A percentile compares a stretch with the other conserved stretches of the same genome.
Evolutionary conservation across 2,888 invertebrate species (phyloP).

Genomic region (Amphimallon solstitiale): DNA sequence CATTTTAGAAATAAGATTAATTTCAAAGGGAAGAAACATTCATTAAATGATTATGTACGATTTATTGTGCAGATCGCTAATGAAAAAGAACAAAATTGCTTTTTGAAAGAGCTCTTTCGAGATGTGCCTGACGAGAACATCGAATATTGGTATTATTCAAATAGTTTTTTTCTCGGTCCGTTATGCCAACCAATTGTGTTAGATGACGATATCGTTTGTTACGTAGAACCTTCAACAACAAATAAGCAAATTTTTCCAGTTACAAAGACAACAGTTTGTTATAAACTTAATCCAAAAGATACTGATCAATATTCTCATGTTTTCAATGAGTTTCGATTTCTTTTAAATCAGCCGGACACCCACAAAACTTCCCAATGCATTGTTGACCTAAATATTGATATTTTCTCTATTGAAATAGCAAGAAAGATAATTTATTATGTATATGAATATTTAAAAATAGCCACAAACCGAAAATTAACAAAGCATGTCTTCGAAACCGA

Average conservation of each 20-base stretch:
- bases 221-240: too few relatives aligned
- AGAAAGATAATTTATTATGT: neutral
- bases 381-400: neutral
- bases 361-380: neutral
- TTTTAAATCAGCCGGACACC: neutral
- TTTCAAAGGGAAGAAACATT: neutral
- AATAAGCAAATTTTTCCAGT: neutral
- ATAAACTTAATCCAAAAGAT: neutral
- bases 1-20: neutral
- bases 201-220: neutral
- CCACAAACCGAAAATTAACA: neutral
- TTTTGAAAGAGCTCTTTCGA: neutral
- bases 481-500: slow-evolving; percentile 12
- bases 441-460: neutral
- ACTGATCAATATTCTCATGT: neutral
- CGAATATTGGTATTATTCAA: slow-evolving; percentile 10
- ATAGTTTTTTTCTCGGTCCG: neutral
- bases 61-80: neutral
- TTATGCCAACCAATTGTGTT: neutral
- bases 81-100: neutral
- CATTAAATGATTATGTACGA: neutral
- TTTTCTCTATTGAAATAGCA: neutral
- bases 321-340: neutral
- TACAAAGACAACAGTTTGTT: neutral
- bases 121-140: slow-evolving; percentile 2